Evolutionary conservation across 2,888 invertebrate species (phyloP), one percentile per base, ranked within the genome.

Genomic region (Eurytoma californica): DNA sequence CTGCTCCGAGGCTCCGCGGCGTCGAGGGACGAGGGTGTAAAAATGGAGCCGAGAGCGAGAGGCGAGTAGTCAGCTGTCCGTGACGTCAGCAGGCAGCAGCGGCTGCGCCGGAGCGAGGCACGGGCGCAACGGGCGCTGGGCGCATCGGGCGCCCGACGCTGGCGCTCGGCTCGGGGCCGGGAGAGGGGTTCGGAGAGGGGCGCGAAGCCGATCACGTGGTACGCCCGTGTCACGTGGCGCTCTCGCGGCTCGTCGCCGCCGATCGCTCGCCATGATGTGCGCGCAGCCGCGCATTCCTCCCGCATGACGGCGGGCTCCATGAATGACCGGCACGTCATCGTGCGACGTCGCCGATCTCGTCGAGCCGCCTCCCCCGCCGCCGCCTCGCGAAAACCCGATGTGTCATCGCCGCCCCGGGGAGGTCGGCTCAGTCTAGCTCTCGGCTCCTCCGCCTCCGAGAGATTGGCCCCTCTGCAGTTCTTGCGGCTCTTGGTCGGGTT

Each of bases 261-360:
- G 69, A 63, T 13, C 30, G 12, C 61, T 73, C 39, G 74, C 58
- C 63, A 63, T 63, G 63, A 63, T 63, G 39, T 39, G 53, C 51
- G 70, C 65, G 61, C 69, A 9, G 20, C 58, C 28, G 82, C 82
- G 86, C 87, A 88, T 89, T 89, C 89, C 86, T 86, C 81, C 83
- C 82, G 84, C 86, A 88, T 88, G 88, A 89, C 88, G 87, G 82
- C 82, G 84, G 83, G 85, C 85, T 87, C 86, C 86, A 86, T 88
- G 88, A 89, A 89, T 88, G 88, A 88, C 87, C 86, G 87, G 85
- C 84, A 85, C 87, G 87, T 88, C 88, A 88, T 85, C 87, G 39
- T 81, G 78, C 80, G 61, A 76, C 61, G 76, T 24, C 83, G 83
- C 80, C 84, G 83, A 78, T 83, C 80, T 16, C 72, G 63, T 14